These are phyloP conservation scores for Ennomos quercinarius DNA, from an alignment of 2,888 invertebrate genomes.

Conservation along the genomic window DNA sequence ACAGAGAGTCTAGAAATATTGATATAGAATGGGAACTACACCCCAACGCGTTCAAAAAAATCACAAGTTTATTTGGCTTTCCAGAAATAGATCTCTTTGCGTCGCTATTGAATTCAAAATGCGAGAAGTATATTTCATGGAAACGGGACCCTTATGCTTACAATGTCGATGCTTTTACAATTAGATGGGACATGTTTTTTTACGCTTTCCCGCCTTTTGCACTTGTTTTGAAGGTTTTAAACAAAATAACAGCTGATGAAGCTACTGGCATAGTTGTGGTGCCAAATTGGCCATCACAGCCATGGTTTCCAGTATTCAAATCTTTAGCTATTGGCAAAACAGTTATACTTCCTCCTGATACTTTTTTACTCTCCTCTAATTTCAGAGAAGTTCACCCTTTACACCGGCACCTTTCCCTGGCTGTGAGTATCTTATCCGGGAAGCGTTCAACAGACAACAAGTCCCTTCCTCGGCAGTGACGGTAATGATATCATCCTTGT, in stretches of 20 bases:
- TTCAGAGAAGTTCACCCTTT: background rate
- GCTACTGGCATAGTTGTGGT: background rate
- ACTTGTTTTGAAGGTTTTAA: background rate
- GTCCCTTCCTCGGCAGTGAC: background rate
- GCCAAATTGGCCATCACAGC: background rate
- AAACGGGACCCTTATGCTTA: background rate
- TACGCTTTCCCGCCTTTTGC: background rate
- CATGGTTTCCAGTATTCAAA: background rate
- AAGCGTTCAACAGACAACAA: background rate
- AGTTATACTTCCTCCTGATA: background rate
- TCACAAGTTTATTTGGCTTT: conserved; percentile 12
- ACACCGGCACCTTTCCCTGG: background rate
- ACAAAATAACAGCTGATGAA: background rate
- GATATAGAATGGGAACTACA: conserved; percentile 33
- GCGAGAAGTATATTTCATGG: conserved; percentile 35
- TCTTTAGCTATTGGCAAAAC: background rate
- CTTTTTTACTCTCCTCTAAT: background rate
- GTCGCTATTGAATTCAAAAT: conserved; percentile 31
- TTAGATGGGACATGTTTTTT: too few species aligned
- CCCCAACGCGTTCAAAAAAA: conserved; percentile 19
- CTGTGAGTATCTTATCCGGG: background rate
- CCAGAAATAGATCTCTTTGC: conserved; percentile 38
- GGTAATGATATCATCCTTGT: background rate
- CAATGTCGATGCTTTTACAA: too few species aligned
- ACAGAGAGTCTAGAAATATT: conserved; percentile 23